Evolutionary conservation across 1,140 invertebrate genomes (phyloP), one percentile per base, ranked within the genome.

Genomic region (Parasteatoda tepidariorum): DNA sequence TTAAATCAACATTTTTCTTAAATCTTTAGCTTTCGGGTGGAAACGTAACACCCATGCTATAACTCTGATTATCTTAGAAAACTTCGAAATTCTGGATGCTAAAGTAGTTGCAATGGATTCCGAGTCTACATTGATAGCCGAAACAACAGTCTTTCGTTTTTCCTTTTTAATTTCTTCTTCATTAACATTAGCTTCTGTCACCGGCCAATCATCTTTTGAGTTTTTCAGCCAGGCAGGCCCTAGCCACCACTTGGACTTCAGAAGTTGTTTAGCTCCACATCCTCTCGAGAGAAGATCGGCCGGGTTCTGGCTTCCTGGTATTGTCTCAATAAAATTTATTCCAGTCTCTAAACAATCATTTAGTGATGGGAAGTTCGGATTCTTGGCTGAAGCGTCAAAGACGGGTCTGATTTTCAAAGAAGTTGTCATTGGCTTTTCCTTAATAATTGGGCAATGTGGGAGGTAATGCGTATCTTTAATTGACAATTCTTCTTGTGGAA

Each of bases 251-350:
- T 70, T 30, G 41, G 5, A 70, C 28, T 28, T 48, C 26, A 48
- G 41, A 26, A 70, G 34, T 26, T 26, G 67, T 31, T 64, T 31
- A 31, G 24, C 13, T 64, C 61, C 26, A 68, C 66, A 68, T 13
- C 70, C 70, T 38, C 68, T 55, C 13, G 70, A 57, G 2, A 38
- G 26, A 30, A 74, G 6, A 48, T 74, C 70, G 26, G 70, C 70
- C 5, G 48, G 41, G 64, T 78, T 78, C 22, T 30, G 34, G n/a
- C n/a, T n/a, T n/a, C n/a, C n/a, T n/a, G n/a, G n/a, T n/a, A n/a
- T n/a, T n/a, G n/a, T 22, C 6, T 22, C n/a, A 3, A 22, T 15
- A 22, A n/a, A n/a, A n/a, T n/a, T n/a, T n/a, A n/a, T n/a, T n/a
- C n/a, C n/a, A n/a, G n/a, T n/a, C n/a, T n/a, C n/a, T n/a, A n/a